Percentiles rank a stretch among this genome's conserved stretches.
These are phyloP conservation scores for Stegodyphus dumicola DNA, from an alignment of 1,140 invertebrate species.

Conservation along the genomic window DNA sequence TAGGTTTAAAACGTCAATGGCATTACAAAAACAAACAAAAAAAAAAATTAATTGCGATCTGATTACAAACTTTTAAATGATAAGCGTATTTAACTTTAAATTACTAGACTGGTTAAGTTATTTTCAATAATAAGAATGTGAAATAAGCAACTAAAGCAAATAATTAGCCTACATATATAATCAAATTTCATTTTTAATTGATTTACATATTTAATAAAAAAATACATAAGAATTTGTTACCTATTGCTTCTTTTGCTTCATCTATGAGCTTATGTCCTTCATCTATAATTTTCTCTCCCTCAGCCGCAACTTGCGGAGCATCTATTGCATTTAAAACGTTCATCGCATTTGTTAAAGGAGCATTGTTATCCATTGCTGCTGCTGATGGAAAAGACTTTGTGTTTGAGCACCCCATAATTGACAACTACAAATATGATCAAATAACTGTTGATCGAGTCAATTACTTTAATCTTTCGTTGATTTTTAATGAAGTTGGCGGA, in stretches of 20 bases:
- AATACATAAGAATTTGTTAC: not conserved
- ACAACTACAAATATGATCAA: not conserved
- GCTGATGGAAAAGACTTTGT: slow-evolving; percentile 37
- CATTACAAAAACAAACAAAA: too few species aligned
- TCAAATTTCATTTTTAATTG: too few species aligned
- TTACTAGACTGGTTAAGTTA: too few species aligned
- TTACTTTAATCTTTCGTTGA: not conserved
- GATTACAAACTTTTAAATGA: too few species aligned
- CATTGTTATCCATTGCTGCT: slow-evolving; percentile 20
- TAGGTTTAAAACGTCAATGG: too few species aligned
- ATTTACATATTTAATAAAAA: too few species aligned
- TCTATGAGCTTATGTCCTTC: slow-evolving; percentile 6
- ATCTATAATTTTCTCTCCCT: slow-evolving; percentile 43
- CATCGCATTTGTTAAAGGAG: slow-evolving; percentile 36
- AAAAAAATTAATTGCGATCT: too few species aligned
- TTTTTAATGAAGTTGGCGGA: not conserved
- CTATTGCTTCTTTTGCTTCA: slow-evolving; percentile 29
- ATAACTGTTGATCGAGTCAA: not conserved
- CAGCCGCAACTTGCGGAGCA: slow-evolving; percentile 17
- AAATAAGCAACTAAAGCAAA: too few species aligned
- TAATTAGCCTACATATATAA: too few species aligned
- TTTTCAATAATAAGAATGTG: too few species aligned
- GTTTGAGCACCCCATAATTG: slow-evolving; percentile 47
- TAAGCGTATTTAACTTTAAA: too few species aligned
- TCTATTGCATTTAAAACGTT: slow-evolving; percentile 39